Conservation (phyloP, 2,888 invertebrate genomes). For the Athetis lepigone region DNA sequence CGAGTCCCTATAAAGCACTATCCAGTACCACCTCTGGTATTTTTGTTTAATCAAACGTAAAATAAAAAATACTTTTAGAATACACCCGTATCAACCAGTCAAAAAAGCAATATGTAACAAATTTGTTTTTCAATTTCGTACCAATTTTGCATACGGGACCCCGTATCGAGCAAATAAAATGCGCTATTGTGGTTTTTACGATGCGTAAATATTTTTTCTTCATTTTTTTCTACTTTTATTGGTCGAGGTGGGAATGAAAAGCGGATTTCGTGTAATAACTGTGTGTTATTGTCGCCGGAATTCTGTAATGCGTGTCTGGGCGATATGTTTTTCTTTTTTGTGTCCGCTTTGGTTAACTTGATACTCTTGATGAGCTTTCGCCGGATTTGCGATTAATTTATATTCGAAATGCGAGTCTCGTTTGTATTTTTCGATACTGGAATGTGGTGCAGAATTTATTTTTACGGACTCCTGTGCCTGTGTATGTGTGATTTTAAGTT, state of each 20-base stretch:
- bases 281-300: conserved; percentile 60
- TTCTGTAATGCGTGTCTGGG: conserved; percentile 73
- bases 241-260: conserved; percentile 82
- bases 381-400: conserved; percentile 44
- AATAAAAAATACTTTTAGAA: conserved; percentile 64
- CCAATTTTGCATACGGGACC: conserved; percentile 89
- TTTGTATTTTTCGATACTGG: conserved; percentile 2
- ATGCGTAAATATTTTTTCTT: conserved; percentile 83
- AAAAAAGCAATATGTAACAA: conserved; percentile 90
- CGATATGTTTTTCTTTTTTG: conserved; percentile 59
- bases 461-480: neutral
- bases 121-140: conserved; percentile 91
- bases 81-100: conserved; percentile 68
- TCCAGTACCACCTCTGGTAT: neutral
- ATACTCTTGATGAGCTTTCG: conserved; percentile 50
- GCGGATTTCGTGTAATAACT: conserved; percentile 74
- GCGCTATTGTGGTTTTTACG: conserved; percentile 87
- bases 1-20: no score
- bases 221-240: conserved; percentile 79
- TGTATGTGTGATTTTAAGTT: no score
- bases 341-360: conserved; percentile 57
- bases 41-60: conserved; percentile 27
- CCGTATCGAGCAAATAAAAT: conserved; percentile 84
- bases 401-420: neutral
- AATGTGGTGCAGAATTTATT: neutral